Evolutionary conservation across 2,113 vertebrate species (phyloP).

Genomic region (Trichomycterus rosablanca): DNA sequence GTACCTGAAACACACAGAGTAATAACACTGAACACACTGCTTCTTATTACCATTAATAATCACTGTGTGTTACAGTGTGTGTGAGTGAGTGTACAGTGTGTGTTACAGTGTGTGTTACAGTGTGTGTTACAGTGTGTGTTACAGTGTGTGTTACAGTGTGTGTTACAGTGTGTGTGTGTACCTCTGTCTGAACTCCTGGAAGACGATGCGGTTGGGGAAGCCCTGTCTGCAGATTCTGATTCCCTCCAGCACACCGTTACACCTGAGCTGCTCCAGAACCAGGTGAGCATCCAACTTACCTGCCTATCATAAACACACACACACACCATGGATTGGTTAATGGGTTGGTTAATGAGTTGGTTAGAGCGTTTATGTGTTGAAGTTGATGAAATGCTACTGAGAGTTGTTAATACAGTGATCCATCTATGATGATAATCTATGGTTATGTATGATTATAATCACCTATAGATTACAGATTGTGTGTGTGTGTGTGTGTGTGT

Average conservation of each 20-base stretch:
- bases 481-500: background rate
- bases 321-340: background rate
- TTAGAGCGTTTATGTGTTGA: too few species aligned
- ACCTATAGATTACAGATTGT: too few species aligned
- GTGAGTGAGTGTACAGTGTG: background rate
- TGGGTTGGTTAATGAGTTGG: too few species aligned
- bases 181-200: conserved; percentile 98
- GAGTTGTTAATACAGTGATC: too few species aligned
- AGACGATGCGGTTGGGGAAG: conserved; percentile 95
- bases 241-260: conserved; percentile 93
- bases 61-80: background rate
- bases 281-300: conserved; percentile 90
- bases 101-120: background rate
- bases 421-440: too few species aligned
- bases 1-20: conserved; percentile 66
- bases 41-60: background rate
- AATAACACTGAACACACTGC: background rate
- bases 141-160: background rate
- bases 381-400: too few species aligned
- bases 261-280: conserved; percentile 92
- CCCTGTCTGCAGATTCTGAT: conserved; percentile 97
- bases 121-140: too few species aligned
- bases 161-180: conserved; percentile 54
- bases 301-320: conserved; percentile 61
- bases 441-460: too few species aligned